Percentiles rank a stretch among this genome's conserved stretches.
phyloP scores from a whole-genome alignment of 2,113 vertebrate genomes.

The Nothoprocta pentlandii region DNA sequence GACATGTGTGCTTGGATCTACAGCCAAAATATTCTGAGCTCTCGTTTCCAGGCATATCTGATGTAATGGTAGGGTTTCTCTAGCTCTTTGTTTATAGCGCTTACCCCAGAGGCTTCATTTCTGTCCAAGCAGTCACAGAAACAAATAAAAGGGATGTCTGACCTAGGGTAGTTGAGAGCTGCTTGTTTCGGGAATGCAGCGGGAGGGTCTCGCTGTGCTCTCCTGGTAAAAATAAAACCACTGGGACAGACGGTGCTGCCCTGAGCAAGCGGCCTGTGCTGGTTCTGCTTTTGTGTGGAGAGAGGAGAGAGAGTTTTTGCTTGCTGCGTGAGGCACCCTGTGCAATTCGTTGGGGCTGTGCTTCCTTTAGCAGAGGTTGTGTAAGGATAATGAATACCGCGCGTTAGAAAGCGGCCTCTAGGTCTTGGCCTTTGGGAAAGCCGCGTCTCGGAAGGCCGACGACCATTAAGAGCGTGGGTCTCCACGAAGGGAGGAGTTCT shows the following conservation, averaged over 20 bases:
- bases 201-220: background rate
- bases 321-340: background rate
- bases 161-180: background rate
- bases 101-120: background rate
- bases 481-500: background rate
- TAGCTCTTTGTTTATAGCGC: background rate
- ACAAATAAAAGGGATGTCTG: background rate
- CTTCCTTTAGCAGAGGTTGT: background rate
- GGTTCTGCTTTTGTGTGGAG: background rate
- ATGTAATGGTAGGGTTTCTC: background rate
- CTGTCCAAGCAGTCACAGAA: background rate
- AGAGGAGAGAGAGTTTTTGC: background rate
- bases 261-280: background rate
- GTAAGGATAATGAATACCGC: background rate
- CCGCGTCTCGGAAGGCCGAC: background rate
- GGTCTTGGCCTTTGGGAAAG: background rate
- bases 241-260: background rate
- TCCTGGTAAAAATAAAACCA: background rate
- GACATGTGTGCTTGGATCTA: background rate
- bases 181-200: background rate
- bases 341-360: background rate
- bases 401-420: rapidly evolving
- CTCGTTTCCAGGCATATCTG: background rate
- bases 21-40: background rate
- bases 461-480: background rate